Conservation (phyloP, 2,113 vertebrate species). For the Nothobranchius furzeri region DNA sequence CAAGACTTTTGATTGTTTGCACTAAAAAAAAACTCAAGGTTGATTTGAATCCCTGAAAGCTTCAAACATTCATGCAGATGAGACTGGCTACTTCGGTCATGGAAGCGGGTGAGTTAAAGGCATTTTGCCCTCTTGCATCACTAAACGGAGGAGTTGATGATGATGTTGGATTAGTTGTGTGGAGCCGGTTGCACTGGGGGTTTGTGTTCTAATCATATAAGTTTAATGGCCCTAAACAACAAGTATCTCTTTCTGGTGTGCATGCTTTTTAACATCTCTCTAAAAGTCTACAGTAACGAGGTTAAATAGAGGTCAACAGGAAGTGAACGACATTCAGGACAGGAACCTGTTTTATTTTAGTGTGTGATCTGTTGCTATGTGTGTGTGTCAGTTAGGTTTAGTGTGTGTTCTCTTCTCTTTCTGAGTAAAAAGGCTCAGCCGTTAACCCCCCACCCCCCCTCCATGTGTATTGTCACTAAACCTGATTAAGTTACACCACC, state of each 20-base stretch:
- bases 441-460: slow-evolving; percentile 31
- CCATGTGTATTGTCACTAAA: slow-evolving; percentile 61
- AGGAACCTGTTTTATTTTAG: slow-evolving; percentile 27
- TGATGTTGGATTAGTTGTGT: slow-evolving; percentile 18
- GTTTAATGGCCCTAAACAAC: background rate
- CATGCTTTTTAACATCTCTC: background rate
- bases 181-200: background rate
- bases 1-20: background rate
- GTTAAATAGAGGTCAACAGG: background rate
- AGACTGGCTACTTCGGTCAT: slow-evolving; percentile 55
- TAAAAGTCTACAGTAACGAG: too few relatives aligned
- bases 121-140: slow-evolving; percentile 9
- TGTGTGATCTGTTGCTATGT: slow-evolving; percentile 29
- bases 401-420: slow-evolving; percentile 52
- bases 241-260: slow-evolving; percentile 5
- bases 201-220: slow-evolving; percentile 19
- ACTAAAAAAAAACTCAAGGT: background rate
- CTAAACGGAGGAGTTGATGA: slow-evolving; percentile 14
- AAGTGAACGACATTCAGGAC: slow-evolving; percentile 49
- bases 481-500: slow-evolving; percentile 64
- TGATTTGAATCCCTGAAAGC: slow-evolving; percentile 31
- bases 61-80: slow-evolving; percentile 41
- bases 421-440: slow-evolving; percentile 62
- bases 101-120: slow-evolving; percentile 56
- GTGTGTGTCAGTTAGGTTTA: slow-evolving; percentile 11